These are phyloP conservation scores for Acrossocheilus fasciatus DNA, from an alignment of 2,797 vertebrate species.

Conservation along the genomic window DNA sequence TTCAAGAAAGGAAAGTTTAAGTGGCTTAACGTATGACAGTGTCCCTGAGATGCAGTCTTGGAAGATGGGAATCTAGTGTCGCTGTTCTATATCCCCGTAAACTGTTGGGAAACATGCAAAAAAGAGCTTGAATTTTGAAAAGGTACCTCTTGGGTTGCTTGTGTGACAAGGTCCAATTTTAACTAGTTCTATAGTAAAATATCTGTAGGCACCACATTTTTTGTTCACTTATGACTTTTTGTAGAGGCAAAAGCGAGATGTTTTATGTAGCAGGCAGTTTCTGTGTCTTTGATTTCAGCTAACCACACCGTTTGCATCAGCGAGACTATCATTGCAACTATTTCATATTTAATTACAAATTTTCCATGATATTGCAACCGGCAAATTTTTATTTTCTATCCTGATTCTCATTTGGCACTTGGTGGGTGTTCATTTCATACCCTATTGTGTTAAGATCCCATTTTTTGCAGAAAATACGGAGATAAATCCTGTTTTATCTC, in stretches of 20 bases:
- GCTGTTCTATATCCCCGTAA: background rate
- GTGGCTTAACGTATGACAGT: background rate
- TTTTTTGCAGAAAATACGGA: background rate
- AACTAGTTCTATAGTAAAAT: background rate
- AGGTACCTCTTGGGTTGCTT: background rate
- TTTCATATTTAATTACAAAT: background rate
- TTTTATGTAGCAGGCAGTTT: background rate
- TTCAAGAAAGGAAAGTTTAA: slow-evolving; percentile 17
- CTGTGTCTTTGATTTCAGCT: background rate
- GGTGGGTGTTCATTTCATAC: background rate
- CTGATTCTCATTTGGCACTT: background rate
- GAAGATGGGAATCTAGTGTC: background rate
- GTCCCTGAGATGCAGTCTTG: background rate
- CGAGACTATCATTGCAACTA: background rate
- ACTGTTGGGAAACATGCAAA: background rate
- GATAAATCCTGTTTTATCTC: slow-evolving; percentile 38
- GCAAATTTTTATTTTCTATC: background rate
- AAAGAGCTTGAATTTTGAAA: background rate
- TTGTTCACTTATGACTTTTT: background rate
- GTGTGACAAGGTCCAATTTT: background rate
- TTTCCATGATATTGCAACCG: background rate
- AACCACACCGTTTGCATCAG: background rate
- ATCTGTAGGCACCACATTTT: background rate
- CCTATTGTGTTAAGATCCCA: background rate
- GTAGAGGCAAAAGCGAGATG: background rate